Base-by-base conservation (phyloP, 2,888 invertebrate genomes). In the Anarsia innoxiella region DNA sequence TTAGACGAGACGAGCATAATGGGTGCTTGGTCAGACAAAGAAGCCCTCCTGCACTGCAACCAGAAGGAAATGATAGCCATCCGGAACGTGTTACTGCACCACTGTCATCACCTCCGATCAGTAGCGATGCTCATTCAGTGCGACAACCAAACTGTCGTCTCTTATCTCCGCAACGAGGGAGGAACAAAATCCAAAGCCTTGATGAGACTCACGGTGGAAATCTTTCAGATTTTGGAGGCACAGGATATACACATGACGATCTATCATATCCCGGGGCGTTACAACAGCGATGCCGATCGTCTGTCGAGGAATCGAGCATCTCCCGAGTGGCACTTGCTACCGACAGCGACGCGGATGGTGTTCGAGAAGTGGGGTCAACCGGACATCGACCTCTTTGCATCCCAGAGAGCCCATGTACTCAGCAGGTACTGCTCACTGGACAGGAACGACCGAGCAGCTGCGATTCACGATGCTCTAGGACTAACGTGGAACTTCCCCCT, bases 261-360 rank as follows among this genome's bases (percentile, higher is more conserved):
- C 6, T 19, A 6, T 19, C 19, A 19, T 6, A 19, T 19, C 3
- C 19, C 19, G 4, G 19, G 19, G 4, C 3, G 6, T 5, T 32
- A 9, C 32, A 32, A 32, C 32, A 12, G 15, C 13, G 11, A 14
- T 8, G 32, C 32, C 9, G 32, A 32, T 10, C 3, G 23, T 4
- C 10, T 23, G 13, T 23, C 37, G 32, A 40, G 8, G 42, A 41
- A 8, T 13, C 10, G 27, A 42, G 43, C 2, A 26, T 14, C 4
- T 42, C 36, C 33, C 36, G 51, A 14, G n/a, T 51, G 15, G 42
- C 48, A 25, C 38, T 39, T n/a, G 48, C 54, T 11, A 33, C 39
- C 13, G 37, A 23, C 23, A n/a, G 8, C 12, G 3, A 5, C 1
- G 3, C n/a, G 12, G 8, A 11, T 2, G 12, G 9, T 8, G 8